Percentiles rank a stretch among this genome's conserved stretches.
Conservation (phyloP, 1,140 invertebrate genomes). For the Teleopsis dalmanni region DNA sequence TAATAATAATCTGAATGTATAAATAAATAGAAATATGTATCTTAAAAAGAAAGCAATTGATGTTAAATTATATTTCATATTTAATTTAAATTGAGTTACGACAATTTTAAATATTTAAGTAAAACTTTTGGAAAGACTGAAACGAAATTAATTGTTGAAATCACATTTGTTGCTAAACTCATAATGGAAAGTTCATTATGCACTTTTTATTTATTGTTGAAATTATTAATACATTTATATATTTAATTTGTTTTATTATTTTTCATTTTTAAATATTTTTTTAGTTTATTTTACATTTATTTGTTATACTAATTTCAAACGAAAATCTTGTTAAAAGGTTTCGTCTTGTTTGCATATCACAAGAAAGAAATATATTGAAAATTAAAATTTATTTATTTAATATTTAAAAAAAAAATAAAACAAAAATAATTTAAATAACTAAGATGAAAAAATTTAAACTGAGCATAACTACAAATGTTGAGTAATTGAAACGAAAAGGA, state of each 20-base stretch:
- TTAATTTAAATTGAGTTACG: constrained; percentile 12
- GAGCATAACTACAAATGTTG: background rate
- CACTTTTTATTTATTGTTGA: constrained; percentile 6
- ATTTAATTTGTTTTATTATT: background rate
- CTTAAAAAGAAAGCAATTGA: background rate
- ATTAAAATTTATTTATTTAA: background rate
- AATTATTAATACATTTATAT: background rate
- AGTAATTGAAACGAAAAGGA: constrained; percentile 4
- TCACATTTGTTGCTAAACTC: background rate
- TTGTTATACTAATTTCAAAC: background rate
- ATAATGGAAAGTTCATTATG: constrained; percentile 3
- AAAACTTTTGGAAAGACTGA: constrained; percentile 17
- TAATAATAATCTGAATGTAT: background rate
- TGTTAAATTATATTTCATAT: background rate
- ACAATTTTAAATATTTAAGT: background rate
- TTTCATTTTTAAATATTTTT: background rate
- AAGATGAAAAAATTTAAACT: background rate
- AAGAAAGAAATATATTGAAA: constrained; percentile 4
- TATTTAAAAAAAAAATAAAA: background rate
- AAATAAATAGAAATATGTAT: too few species aligned
- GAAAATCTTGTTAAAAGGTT: constrained; percentile 13
- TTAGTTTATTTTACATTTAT: background rate
- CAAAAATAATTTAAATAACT: background rate
- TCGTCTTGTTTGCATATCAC: constrained; percentile 17
- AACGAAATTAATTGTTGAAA: constrained; percentile 7